Percentiles rank a stretch among this genome's conserved stretches.
phyloP scores from a whole-genome alignment of 2,113 vertebrate species.

The Pithys albifrons region DNA sequence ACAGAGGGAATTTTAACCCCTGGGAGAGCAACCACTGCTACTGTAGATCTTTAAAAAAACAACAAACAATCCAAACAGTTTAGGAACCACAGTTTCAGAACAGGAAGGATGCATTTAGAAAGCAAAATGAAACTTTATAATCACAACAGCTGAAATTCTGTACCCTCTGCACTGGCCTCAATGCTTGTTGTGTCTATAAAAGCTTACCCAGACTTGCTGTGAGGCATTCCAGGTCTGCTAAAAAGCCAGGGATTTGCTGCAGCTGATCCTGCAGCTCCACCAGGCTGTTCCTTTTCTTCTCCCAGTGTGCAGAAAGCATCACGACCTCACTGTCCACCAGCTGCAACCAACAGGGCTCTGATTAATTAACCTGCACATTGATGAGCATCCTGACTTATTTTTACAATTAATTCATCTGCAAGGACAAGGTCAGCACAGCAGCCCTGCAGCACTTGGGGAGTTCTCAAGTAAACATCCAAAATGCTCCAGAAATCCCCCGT shows the following conservation, averaged over 20 bases:
- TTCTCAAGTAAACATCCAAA: neutral
- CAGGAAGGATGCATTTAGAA: neutral
- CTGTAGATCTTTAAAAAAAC: neutral
- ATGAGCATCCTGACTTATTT: neutral
- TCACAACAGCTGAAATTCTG: neutral
- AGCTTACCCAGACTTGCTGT: constrained; percentile 84
- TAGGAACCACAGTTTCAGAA: neutral
- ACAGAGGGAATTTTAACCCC: neutral
- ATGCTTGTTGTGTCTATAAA: neutral
- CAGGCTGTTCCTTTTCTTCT: constrained; percentile 83
- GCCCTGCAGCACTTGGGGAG: neutral
- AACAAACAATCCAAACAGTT: neutral
- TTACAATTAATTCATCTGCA: neutral
- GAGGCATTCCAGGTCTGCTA: constrained; percentile 84
- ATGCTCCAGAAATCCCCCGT: neutral
- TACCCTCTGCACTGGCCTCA: neutral
- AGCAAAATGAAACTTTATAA: neutral
- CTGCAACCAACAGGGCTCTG: constrained; percentile 69
- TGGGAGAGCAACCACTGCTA: neutral
- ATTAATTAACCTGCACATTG: neutral
- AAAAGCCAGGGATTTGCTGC: constrained; percentile 83
- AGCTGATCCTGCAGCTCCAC: constrained; percentile 88
- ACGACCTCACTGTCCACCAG: constrained; percentile 89
- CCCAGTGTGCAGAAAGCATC: constrained; percentile 94
- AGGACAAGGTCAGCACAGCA: neutral